These are phyloP conservation scores for Drosophila falleni DNA, from an alignment of 2,888 invertebrate genomes.

Conservation along the genomic window DNA sequence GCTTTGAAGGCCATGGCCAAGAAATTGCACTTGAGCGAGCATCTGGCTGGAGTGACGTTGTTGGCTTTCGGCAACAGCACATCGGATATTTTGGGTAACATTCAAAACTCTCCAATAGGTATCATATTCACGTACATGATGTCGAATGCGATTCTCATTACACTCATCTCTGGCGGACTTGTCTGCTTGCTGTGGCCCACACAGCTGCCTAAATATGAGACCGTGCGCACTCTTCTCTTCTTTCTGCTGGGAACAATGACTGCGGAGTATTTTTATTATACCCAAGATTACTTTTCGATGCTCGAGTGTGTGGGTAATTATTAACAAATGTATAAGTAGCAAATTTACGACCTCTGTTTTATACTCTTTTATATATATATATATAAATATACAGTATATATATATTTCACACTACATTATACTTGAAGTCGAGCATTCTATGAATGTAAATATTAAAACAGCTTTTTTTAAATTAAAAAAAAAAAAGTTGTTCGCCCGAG, in stretches of 20 bases:
- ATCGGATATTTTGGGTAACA: conserved; percentile 12
- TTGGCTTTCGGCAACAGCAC: conserved; percentile 34
- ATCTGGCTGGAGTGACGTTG: conserved; percentile 32
- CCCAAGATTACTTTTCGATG: background rate
- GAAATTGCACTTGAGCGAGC: conserved; percentile 32
- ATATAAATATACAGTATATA: too few relatives aligned
- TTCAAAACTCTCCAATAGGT: background rate
- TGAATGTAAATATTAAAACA: background rate
- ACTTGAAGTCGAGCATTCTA: too few relatives aligned
- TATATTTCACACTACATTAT: too few relatives aligned
- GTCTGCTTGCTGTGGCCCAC: conserved; percentile 29
- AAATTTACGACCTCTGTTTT: too few relatives aligned
- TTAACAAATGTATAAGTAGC: too few relatives aligned
- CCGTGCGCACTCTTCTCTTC: conserved; percentile 29
- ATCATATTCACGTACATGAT: conserved; percentile 14
- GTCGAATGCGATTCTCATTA: conserved; percentile 17
- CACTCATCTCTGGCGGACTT: conserved; percentile 27
- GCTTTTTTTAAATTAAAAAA: background rate
- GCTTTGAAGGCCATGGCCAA: conserved; percentile 25
- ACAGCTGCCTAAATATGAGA: conserved; percentile 23
- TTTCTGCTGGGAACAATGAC: conserved; percentile 10
- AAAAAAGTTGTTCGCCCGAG: conserved; percentile 79
- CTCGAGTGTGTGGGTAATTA: background rate
- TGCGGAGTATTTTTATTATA: conserved; percentile 1
- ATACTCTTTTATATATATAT: too few relatives aligned